These are phyloP conservation scores for Athene cunicularia DNA, from an alignment of 2,113 vertebrate species.

Conservation along the genomic window DNA sequence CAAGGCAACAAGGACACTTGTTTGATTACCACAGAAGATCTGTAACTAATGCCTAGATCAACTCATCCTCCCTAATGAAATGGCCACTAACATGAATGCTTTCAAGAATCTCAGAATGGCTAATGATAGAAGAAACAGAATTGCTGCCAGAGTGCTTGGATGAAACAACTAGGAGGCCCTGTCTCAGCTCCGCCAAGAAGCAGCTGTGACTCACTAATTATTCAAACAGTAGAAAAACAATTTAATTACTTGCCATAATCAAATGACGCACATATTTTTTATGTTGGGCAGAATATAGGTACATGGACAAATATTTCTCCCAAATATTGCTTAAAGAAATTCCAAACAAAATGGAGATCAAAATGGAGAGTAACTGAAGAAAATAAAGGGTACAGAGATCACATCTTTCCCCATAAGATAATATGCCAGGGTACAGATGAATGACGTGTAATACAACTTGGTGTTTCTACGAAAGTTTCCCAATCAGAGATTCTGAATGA, in stretches of 20 bases:
- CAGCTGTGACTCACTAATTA: neutral
- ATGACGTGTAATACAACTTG: neutral
- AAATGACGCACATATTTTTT: neutral
- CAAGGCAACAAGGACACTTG: neutral
- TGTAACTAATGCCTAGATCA: neutral
- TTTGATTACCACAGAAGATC: neutral
- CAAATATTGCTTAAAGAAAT: neutral
- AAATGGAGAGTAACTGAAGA: neutral
- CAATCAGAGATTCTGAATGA: neutral
- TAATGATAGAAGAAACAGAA: neutral
- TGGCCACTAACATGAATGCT: fast-evolving
- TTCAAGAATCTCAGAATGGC: neutral
- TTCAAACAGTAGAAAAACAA: neutral
- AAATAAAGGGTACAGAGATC: neutral
- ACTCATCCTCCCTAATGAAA: neutral
- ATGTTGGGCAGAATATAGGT: neutral
- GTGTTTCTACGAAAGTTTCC: neutral
- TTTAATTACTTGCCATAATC: neutral
- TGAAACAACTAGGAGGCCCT: neutral
- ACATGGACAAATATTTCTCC: neutral
- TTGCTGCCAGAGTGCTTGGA: neutral
- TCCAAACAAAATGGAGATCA: neutral
- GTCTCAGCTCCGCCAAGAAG: neutral
- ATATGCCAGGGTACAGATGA: neutral
- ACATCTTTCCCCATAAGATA: neutral